These are phyloP conservation scores for Sebastes schlegelii DNA, from an alignment of 2,113 vertebrate species.

Conservation along the genomic window DNA sequence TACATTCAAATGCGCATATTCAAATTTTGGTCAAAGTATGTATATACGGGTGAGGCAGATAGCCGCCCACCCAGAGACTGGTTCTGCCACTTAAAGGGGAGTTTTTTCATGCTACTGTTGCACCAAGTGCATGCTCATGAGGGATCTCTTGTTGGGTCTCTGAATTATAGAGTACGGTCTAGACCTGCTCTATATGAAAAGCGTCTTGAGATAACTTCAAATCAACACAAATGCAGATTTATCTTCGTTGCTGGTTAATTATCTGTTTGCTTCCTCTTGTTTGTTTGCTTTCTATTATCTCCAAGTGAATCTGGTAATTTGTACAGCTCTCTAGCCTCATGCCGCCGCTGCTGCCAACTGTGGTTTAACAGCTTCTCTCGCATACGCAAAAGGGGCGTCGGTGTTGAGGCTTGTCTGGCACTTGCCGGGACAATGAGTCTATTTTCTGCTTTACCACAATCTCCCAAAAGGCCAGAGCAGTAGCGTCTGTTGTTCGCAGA, in stretches of 20 bases:
- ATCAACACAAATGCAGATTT: too few relatives aligned
- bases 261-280: not conserved
- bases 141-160: too few relatives aligned
- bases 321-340: not conserved
- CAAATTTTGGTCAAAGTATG: too few relatives aligned
- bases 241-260: not conserved
- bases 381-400: not conserved
- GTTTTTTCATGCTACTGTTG: too few relatives aligned
- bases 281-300: not conserved
- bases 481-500: conserved; percentile 5
- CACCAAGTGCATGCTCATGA: too few relatives aligned
- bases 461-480: conserved; percentile 39
- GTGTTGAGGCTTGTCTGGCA: conserved; percentile 11
- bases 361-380: conserved; percentile 3
- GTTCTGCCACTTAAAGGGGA: too few relatives aligned
- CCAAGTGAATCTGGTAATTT: not conserved
- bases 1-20: too few relatives aligned
- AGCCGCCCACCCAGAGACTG: too few relatives aligned
- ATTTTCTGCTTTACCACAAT: conserved; percentile 48
- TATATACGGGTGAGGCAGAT: too few relatives aligned
- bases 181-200: too few relatives aligned
- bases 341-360: not conserved
- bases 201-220: too few relatives aligned
- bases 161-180: too few relatives aligned
- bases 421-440: conserved; percentile 49